Conservation (phyloP, 2,888 invertebrate species). For the Neoaliturus tenellus region DNA sequence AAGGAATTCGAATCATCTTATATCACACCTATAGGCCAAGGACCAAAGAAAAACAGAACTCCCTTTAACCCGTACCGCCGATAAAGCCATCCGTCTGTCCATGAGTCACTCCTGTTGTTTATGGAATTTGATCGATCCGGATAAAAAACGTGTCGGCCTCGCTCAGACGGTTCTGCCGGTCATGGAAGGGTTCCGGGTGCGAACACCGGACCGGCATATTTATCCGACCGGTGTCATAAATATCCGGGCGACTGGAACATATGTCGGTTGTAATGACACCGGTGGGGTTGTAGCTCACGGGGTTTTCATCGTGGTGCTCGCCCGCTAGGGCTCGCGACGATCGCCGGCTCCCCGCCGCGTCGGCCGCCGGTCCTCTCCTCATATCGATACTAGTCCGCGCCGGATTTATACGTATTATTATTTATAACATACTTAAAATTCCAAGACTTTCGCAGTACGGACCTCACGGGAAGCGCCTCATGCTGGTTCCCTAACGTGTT, state of each 20-base stretch:
- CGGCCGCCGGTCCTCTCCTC: not conserved
- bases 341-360: not conserved
- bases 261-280: conserved; percentile 38
- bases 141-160: not conserved
- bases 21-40: too few species aligned
- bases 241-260: conserved; percentile 22
- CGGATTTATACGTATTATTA: conserved; percentile 44
- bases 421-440: conserved; percentile 51
- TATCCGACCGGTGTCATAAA: conserved; percentile 1
- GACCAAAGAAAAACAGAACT: too few species aligned
- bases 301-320: not conserved
- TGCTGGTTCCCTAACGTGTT: conserved; percentile 13
- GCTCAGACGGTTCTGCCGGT: not conserved
- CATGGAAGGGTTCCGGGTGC: not conserved
- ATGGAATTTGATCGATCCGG: not conserved
- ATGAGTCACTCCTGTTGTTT: conserved; percentile 5
- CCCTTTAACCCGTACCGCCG: too few species aligned
- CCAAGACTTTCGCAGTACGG: not conserved
- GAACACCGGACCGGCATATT: not conserved
- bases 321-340: not conserved
- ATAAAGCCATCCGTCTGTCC: not conserved
- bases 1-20: too few species aligned
- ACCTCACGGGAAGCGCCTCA: conserved; percentile 1
- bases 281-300: conserved; percentile 7
- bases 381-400: conserved; percentile 12